A percentile compares a stretch with the other conserved stretches of the same genome.
Conservation (phyloP, 2,113 vertebrate genomes). For the Stegastes partitus region DNA sequence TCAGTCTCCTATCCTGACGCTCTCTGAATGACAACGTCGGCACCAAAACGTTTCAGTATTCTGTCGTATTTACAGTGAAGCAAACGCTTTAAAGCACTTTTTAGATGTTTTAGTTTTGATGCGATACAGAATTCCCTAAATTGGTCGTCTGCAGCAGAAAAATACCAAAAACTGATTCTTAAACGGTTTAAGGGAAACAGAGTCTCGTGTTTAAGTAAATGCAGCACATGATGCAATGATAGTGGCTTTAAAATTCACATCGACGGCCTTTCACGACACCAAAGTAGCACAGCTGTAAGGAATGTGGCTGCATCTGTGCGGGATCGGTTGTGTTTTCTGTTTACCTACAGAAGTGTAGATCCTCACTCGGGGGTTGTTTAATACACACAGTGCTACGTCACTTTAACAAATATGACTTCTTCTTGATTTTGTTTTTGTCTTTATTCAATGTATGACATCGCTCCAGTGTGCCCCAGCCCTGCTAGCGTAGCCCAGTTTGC, state of each 20-base stretch:
- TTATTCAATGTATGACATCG: background rate
- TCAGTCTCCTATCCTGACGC: background rate
- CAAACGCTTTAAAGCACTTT: conserved; percentile 32
- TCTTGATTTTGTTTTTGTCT: conserved; percentile 15
- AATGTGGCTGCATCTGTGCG: background rate
- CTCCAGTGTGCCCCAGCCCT: background rate
- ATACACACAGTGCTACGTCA: conserved; percentile 37
- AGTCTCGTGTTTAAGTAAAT: background rate
- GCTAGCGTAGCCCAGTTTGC: conserved; percentile 24
- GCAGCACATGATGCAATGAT: conserved; percentile 1
- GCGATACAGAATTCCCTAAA: background rate
- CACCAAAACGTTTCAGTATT: conserved; percentile 49
- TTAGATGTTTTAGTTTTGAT: conserved; percentile 27
- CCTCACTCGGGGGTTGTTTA: conserved; percentile 18
- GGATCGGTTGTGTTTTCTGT: conserved; percentile 7
- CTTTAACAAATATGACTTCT: conserved; percentile 24
- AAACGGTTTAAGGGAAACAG: background rate
- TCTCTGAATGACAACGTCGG: conserved; percentile 9
- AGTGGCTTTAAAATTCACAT: background rate
- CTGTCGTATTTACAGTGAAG: conserved; percentile 14
- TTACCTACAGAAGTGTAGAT: background rate
- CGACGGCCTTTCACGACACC: background rate
- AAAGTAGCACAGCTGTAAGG: background rate
- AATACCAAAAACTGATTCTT: conserved; percentile 1
- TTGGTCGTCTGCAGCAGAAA: background rate